phyloP scores from a whole-genome alignment of 1,140 invertebrate genomes.

The Lysiphlebus fabarum region DNA sequence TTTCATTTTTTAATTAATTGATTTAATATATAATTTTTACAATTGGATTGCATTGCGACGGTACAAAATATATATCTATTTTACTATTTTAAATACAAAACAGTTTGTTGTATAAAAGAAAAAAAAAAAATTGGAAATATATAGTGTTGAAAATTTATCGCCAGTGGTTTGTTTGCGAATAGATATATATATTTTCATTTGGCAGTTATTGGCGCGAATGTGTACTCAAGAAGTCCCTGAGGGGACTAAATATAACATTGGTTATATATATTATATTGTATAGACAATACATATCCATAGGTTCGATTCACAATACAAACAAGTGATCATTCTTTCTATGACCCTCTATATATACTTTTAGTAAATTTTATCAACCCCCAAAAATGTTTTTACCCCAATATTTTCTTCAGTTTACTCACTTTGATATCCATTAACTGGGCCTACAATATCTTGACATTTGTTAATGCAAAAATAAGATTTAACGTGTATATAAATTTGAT shows the following conservation, averaged over 20 bases:
- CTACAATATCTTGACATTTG: conserved; percentile 46
- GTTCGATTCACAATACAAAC: conserved; percentile 5
- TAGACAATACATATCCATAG: no score
- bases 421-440: conserved; percentile 50
- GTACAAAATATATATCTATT: no score
- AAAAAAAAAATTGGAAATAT: conserved; percentile 16
- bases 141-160: conserved; percentile 12
- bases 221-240: conserved; percentile 34
- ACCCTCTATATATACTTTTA: conserved; percentile 25
- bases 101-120: background rate
- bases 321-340: conserved; percentile 7
- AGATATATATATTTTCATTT: conserved; percentile 55
- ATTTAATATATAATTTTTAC: background rate
- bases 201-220: conserved; percentile 52
- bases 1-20: background rate
- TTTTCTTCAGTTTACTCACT: background rate
- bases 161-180: conserved; percentile 46
- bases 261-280: no score
- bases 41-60: no score
- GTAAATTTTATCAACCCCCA: conserved; percentile 23
- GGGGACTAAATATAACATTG: conserved; percentile 10
- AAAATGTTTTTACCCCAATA: conserved; percentile 34
- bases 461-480: conserved; percentile 28
- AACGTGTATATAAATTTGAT: background rate
- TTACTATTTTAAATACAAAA: background rate